These are phyloP conservation scores for Porites australiensis DNA, from an alignment of 64 coral and sea anemone species.

Conservation along the genomic window DNA sequence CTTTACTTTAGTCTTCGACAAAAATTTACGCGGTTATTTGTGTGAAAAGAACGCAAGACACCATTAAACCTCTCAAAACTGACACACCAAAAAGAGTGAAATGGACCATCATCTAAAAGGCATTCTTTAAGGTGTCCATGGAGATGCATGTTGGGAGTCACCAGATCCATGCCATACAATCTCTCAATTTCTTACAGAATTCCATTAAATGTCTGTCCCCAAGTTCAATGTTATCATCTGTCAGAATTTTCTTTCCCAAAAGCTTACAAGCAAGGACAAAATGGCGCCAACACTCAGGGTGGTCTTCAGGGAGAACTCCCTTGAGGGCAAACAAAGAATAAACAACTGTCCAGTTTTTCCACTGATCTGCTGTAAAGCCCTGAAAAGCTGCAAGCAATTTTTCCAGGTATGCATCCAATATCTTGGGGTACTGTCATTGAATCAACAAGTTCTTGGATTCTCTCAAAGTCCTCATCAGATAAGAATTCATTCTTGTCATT, in stretches of 20 bases:
- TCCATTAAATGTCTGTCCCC: constrained; percentile 68
- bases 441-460: constrained; percentile 65
- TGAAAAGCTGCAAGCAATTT: constrained; percentile 61
- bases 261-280: constrained; percentile 65
- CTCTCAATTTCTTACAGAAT: constrained; percentile 55
- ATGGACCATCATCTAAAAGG: constrained; percentile 67
- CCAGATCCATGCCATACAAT: constrained; percentile 56
- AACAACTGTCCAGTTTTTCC: constrained; percentile 73
- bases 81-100: constrained; percentile 74
- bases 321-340: constrained; percentile 75
- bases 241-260: constrained; percentile 45
- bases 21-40: constrained; percentile 64
- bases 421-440: constrained; percentile 80
- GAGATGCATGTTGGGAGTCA: constrained; percentile 71
- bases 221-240: constrained; percentile 64
- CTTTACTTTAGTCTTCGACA: constrained; percentile 28
- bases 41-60: constrained; percentile 34
- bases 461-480: constrained; percentile 59
- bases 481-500: constrained; percentile 56
- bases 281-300: constrained; percentile 63
- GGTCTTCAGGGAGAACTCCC: constrained; percentile 57
- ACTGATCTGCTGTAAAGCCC: constrained; percentile 84
- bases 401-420: constrained; percentile 71
- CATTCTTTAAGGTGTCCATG: constrained; percentile 67
- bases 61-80: constrained; percentile 72